Evolutionary conservation across 2,888 invertebrate species (phyloP).

Genomic region (Eudemis profundana): DNA sequence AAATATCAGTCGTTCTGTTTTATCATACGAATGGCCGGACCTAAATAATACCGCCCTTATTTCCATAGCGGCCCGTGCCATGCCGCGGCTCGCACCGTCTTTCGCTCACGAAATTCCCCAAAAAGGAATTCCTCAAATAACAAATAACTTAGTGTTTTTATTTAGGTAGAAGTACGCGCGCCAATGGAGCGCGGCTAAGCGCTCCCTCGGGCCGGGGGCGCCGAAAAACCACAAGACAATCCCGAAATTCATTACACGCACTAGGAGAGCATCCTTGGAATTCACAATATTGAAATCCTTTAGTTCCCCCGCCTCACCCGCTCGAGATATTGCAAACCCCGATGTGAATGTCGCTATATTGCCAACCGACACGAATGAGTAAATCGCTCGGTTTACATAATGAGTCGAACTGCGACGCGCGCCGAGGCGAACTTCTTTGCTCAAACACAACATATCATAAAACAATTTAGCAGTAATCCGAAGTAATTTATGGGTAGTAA

Average conservation of each 20-base stretch:
- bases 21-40: slow-evolving; percentile 83
- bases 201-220: slow-evolving; percentile 64
- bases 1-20: slow-evolving; percentile 80
- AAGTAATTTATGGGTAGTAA: slow-evolving; percentile 77
- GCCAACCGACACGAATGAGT: slow-evolving; percentile 71
- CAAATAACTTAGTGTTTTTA: slow-evolving; percentile 51
- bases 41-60: slow-evolving; percentile 79
- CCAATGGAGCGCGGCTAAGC: slow-evolving; percentile 67
- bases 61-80: slow-evolving; percentile 70
- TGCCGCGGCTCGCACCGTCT: slow-evolving; percentile 67
- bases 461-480: slow-evolving; percentile 79
- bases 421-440: slow-evolving; percentile 22
- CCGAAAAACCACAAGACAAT: slow-evolving; percentile 83
- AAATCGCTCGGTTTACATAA: slow-evolving; percentile 67
- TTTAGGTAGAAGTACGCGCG: slow-evolving; percentile 52
- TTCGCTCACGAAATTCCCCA: slow-evolving; percentile 61
- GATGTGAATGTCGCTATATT: slow-evolving; percentile 60
- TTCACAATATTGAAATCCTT: slow-evolving; percentile 84
- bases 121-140: slow-evolving; percentile 53
- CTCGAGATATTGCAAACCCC: slow-evolving; percentile 66
- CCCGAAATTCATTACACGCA: slow-evolving; percentile 83
- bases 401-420: slow-evolving; percentile 30
- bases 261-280: slow-evolving; percentile 77
- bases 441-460: slow-evolving; percentile 72
- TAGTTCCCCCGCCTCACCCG: slow-evolving; percentile 53